Evolutionary conservation across 2,888 invertebrate species (phyloP), one percentile per base, ranked within the genome.

Genomic region (Drosophila flavopinicola): DNA sequence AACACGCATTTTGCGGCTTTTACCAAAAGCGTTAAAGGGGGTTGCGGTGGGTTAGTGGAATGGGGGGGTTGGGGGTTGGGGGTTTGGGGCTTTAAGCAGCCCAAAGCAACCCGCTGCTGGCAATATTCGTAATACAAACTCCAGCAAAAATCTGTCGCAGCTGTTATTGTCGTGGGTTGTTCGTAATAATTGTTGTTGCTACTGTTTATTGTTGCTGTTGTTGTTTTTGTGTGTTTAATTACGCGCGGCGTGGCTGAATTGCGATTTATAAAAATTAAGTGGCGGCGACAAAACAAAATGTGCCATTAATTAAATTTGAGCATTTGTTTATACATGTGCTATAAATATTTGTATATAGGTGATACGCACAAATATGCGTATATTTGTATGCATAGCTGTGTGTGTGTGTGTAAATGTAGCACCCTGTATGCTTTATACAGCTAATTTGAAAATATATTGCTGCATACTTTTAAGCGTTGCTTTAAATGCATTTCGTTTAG

Each of bases 1-100:
- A 91, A 90, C 90, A 89, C 89, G 87, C 89, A 89, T 91, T 91
- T 91, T 89, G 91, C 73, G 91, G 91, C 88, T 80, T 68, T 71
- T 65, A 51, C 60, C 72, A 58, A 49, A 54, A 51, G 72, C 72
- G 58, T 52, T 44, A 45, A 60, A 25, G 41, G 52, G 47, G n/a
- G 30, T 30, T 30, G 30, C 3, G 11, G 6, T 1, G 44, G 39
- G 17, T 23, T 11, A n/a, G n/a, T n/a, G n/a, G n/a, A n/a, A n/a
- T 11, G 52, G 17, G 6, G 35, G 29, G 33, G n/a, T 27, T 15
- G n/a, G 41, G 20, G 6, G n/a, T 13, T 47, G 25, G 52, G 33
- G 11, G 11, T 15, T 5, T 30, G 13, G 37, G n/a, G 29, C 37
- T 53, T 49, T 58, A 60, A 67, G 45, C 54, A 41, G 33, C 29